These are phyloP conservation scores for Darevskia mixta DNA, from an alignment of 2,797 vertebrate species.

Conservation along the genomic window DNA sequence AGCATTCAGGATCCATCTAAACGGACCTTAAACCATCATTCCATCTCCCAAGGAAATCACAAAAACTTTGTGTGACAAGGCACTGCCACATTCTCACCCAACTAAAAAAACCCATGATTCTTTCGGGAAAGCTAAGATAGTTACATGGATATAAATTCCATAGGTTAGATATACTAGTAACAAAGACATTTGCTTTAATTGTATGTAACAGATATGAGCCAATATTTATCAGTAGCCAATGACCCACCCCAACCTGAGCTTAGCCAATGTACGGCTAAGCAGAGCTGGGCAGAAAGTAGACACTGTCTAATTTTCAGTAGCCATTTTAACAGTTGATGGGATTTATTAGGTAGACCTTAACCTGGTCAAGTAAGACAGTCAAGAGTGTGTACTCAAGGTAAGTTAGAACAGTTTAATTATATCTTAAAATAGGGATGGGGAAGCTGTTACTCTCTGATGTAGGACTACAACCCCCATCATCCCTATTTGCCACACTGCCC, in stretches of 20 bases:
- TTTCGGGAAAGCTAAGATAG: background rate
- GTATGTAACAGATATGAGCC: background rate
- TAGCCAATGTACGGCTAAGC: background rate
- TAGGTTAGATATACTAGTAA: background rate
- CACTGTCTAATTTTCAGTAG: background rate
- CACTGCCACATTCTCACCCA: background rate
- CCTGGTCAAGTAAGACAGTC: background rate
- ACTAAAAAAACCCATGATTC: background rate
- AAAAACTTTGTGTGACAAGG: background rate
- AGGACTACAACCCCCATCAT: too few species aligned
- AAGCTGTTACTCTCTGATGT: too few species aligned
- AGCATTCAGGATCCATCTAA: background rate
- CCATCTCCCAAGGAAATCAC: background rate
- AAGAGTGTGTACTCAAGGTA: background rate
- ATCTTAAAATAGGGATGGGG: too few species aligned
- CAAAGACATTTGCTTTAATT: background rate
- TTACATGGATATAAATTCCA: background rate
- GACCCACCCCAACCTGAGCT: background rate
- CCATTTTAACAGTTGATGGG: too few species aligned
- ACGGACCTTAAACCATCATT: background rate
- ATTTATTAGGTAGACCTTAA: background rate
- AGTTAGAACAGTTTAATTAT: too few species aligned
- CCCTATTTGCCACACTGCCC: too few species aligned
- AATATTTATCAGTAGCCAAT: background rate
- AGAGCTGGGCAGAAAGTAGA: background rate